Evolutionary conservation across 35 echinoderm and acorn worm genomes (phyloP).

Genomic region (Eucidaris tribuloides): DNA sequence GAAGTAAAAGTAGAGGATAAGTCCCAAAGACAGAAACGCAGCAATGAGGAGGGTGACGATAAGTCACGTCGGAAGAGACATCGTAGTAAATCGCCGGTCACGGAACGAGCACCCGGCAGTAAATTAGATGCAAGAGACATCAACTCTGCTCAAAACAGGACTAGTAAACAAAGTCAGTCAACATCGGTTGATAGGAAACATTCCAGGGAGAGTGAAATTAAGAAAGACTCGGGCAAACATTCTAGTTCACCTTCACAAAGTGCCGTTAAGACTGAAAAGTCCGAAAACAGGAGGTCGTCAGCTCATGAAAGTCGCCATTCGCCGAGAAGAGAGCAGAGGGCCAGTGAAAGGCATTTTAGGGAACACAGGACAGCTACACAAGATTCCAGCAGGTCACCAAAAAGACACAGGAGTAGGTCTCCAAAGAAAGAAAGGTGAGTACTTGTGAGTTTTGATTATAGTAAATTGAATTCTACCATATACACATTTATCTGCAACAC

Average conservation of each 20-base stretch:
- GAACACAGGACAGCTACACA: background rate
- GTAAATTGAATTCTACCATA: too few relatives aligned
- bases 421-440: constrained; percentile 22
- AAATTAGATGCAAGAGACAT: background rate
- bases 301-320: constrained; percentile 9
- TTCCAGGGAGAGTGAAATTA: background rate
- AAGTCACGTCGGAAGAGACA: background rate
- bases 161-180: constrained; percentile 10
- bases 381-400: background rate
- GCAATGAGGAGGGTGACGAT: constrained; percentile 7
- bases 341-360: background rate
- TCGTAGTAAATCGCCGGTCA: constrained; percentile 11
- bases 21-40: constrained; percentile 31
- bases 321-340: background rate
- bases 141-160: background rate
- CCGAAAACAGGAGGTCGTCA: background rate
- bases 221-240: constrained; percentile 18
- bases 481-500: too few relatives aligned
- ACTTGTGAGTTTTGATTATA: background rate
- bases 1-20: constrained; percentile 43
- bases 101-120: background rate
- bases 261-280: constrained; percentile 15
- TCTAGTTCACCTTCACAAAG: background rate
- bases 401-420: constrained; percentile 14
- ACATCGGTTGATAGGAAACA: background rate